phyloP scores from a whole-genome alignment of 2,113 vertebrate genomes.

The Meles meles region DNA sequence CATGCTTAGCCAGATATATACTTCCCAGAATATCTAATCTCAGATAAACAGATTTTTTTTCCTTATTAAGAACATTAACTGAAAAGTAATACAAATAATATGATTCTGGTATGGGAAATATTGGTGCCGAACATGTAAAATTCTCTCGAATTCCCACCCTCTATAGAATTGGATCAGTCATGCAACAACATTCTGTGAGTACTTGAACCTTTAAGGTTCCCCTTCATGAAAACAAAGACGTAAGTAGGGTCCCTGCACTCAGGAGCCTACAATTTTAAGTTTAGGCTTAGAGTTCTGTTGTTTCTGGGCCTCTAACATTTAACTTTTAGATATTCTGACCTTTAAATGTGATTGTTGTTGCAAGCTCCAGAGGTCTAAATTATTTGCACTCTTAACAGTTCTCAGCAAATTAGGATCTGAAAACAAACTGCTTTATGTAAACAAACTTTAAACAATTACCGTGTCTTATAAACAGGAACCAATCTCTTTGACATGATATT shows the following conservation, averaged over 20 bases:
- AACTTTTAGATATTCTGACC: conserved; percentile 9
- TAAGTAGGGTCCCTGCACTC: background rate
- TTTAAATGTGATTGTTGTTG: conserved; percentile 1
- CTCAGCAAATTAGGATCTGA: background rate
- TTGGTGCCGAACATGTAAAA: background rate
- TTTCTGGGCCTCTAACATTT: background rate
- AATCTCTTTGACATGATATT: background rate
- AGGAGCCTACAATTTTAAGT: background rate
- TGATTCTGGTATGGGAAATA: background rate
- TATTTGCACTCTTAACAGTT: background rate
- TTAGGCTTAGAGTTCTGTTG: background rate
- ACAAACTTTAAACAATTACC: background rate
- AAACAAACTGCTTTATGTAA: conserved; percentile 2
- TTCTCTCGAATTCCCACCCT: background rate
- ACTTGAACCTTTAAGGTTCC: background rate
- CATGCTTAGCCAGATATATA: background rate
- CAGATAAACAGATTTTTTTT: background rate
- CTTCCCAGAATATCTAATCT: background rate
- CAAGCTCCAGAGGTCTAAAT: background rate
- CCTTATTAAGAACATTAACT: background rate
- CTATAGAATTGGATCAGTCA: background rate
- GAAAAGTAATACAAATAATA: background rate
- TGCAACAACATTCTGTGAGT: background rate
- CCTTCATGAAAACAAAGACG: background rate
- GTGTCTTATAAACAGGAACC: background rate